phyloP scores from a whole-genome alignment of 2,888 invertebrate species.

The Rapana venosa region DNA sequence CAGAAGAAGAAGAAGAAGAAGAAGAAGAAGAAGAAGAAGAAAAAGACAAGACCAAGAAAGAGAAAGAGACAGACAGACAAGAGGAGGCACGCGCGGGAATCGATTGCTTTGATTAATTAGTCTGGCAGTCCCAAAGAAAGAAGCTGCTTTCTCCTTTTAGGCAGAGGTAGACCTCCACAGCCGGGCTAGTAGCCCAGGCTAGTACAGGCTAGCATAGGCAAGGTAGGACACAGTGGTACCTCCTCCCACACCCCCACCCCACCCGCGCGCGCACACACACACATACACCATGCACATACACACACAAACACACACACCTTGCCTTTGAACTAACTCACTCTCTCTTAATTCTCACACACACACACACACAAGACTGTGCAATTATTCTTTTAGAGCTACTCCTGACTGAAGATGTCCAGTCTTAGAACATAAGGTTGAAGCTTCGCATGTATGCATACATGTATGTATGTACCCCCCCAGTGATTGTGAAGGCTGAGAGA shows the following conservation, averaged over 20 bases:
- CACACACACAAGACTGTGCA: not conserved
- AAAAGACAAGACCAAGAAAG: too few relatives aligned
- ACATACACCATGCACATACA: not conserved
- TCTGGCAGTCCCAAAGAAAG: not conserved
- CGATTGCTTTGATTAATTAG: constrained; percentile 9
- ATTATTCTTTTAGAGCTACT: too few relatives aligned
- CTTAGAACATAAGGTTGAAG: too few relatives aligned
- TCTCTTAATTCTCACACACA: not conserved
- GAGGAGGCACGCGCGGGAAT: not conserved
- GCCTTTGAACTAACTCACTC: too few relatives aligned
- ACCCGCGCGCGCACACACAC: not conserved
- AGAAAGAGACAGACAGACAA: too few relatives aligned
- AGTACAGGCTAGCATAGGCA: not conserved
- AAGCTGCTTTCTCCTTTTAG: not conserved
- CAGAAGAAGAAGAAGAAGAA: too few relatives aligned
- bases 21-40: too few relatives aligned
- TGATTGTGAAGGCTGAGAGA: not conserved
- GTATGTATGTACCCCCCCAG: too few relatives aligned
- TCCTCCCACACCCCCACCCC: not conserved
- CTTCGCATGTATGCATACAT: too few relatives aligned
- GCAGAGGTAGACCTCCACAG: too few relatives aligned
- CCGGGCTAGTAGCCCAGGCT: too few relatives aligned
- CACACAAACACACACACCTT: not conserved
- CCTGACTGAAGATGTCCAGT: too few relatives aligned
- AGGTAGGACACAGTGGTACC: not conserved